Base-by-base conservation (phyloP, 2,797 vertebrate species). In the Allobates femoralis region DNA sequence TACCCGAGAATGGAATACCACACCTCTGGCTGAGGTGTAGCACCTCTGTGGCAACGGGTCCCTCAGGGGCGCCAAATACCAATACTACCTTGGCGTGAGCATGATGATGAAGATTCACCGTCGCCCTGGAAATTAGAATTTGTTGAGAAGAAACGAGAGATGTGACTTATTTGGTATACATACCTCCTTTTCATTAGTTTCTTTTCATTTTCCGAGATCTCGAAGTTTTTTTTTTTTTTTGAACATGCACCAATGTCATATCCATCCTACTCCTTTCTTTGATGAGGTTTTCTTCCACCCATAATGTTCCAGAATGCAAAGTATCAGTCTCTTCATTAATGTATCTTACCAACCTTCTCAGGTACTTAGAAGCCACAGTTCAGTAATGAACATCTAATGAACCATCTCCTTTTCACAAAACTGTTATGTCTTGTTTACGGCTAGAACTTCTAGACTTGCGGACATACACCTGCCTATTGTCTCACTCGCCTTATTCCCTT, bases 321-420 rank as follows among this genome's bases (percentile, higher is more conserved):
- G 30, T 66, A 5, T 19, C 16, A 26, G 69, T 74, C 69, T 26
- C 41, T n/a, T 37, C 41, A 50, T 41, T 23, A 41, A 71, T 74
- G 69, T 74, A 26, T 71, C 67, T 71, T 71, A 41, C 37, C 21
- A 23, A 30, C 11, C 30, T 34, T 19, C 3, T 37, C 4, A 73
- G 4, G 34, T 73, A 73, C 69, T 73, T 26, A 26, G 69, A 41
- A 23, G 23, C 69, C 23, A 74, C 1, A 73, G 37, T 50, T 74
- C 69, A 15, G 41, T 50, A 74, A n/a, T 74, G 34, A 74, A 74
- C 69, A 74, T 74, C 69, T 74, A 74, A 74, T 50, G 69, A 74
- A 26, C 41, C 69, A 26, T 74, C 69, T 74, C 69, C 69, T 50
- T 74, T 46, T 16, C 21, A 26, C 37, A 5, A 74, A 74, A 50